These are phyloP conservation scores for Chloroceryle inda DNA, from an alignment of 2,797 vertebrate genomes.

Conservation along the genomic window DNA sequence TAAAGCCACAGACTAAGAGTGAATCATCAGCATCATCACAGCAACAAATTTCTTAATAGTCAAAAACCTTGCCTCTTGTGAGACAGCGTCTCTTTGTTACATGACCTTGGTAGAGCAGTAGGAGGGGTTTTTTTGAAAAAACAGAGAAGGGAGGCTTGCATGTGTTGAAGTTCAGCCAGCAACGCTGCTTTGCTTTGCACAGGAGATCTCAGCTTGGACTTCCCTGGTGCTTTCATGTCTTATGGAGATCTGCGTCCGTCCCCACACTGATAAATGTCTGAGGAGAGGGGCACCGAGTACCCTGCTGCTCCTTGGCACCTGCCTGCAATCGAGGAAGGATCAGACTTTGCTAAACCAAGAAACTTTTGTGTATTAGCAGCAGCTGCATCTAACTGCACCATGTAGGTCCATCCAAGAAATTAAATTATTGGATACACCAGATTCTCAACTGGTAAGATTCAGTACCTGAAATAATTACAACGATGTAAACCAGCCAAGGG, in stretches of 20 bases:
- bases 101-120: fast-evolving
- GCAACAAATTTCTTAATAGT: conserved; percentile 17
- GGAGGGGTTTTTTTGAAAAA: neutral
- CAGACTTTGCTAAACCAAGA: neutral
- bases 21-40: conserved; percentile 54
- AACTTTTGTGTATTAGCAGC: neutral
- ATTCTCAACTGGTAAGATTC: neutral
- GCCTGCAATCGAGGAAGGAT: neutral
- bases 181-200: neutral
- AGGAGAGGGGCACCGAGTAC: neutral
- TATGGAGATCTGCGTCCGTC: fast-evolving
- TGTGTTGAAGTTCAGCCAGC: neutral
- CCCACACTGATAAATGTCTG: fast-evolving
- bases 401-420: conserved; percentile 21
- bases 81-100: neutral
- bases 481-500: neutral
- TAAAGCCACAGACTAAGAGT: neutral
- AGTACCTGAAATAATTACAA: conserved; percentile 4
- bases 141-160: neutral
- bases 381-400: neutral
- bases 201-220: neutral
- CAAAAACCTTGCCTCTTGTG: neutral
- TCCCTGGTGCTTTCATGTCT: neutral
- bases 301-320: neutral
- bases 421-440: neutral